A percentile compares a stretch with the other conserved stretches of the same genome.
These are phyloP conservation scores for Lithophane socia DNA, from an alignment of 2,888 invertebrate genomes.

Conservation along the genomic window DNA sequence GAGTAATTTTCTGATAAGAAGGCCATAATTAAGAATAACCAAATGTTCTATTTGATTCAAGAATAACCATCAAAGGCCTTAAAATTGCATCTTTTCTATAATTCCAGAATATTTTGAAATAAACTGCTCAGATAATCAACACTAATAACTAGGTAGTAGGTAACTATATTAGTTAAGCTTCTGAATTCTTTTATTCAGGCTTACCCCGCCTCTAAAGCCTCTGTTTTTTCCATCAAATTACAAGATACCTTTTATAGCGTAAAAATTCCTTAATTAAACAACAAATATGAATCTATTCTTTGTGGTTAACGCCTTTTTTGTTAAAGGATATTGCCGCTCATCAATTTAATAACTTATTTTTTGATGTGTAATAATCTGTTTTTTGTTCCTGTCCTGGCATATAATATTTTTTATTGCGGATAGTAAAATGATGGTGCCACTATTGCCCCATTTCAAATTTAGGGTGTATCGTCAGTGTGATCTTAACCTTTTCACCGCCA, in stretches of 20 bases:
- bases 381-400: constrained; percentile 65
- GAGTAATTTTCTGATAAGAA: neutral
- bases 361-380: constrained; percentile 80
- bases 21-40: no score
- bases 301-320: constrained; percentile 85
- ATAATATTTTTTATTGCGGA: constrained; percentile 59
- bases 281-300: constrained; percentile 84
- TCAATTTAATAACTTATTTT: constrained; percentile 85
- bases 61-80: neutral
- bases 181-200: constrained; percentile 73
- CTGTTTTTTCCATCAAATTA: constrained; percentile 72
- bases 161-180: constrained; percentile 72
- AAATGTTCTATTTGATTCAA: neutral
- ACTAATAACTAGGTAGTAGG: constrained; percentile 36
- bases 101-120: neutral
- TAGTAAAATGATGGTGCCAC: constrained; percentile 54
- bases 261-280: constrained; percentile 88
- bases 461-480: constrained; percentile 16
- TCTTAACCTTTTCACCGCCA: constrained; percentile 18
- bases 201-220: constrained; percentile 63
- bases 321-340: constrained; percentile 84
- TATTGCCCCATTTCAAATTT: constrained; percentile 41
- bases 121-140: constrained; percentile 6
- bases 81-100: neutral
- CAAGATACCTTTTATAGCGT: constrained; percentile 83